Percentiles rank a stretch among this genome's conserved stretches.
Evolutionary conservation across 2,888 invertebrate genomes (phyloP).

Genomic region (Troides aeacus): DNA sequence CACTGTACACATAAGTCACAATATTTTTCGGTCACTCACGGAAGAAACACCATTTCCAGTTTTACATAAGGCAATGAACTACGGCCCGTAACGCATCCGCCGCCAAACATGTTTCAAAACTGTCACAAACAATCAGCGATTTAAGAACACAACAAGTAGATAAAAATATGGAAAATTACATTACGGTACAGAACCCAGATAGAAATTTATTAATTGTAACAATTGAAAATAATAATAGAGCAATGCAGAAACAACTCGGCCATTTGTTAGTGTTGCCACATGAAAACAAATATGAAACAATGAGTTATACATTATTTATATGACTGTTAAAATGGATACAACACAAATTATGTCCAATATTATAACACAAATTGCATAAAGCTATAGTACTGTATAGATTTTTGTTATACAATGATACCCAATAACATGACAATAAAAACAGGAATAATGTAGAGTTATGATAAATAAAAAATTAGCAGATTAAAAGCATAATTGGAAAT

Average conservation of each 20-base stretch:
- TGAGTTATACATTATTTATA: not conserved
- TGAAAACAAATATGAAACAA: not conserved
- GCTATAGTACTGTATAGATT: too few relatives aligned
- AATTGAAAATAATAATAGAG: conserved; percentile 55
- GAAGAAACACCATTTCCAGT: conserved; percentile 79
- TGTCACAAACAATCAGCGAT: conserved; percentile 37
- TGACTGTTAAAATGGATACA: not conserved
- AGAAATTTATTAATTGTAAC: conserved; percentile 41
- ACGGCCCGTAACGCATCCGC: conserved; percentile 69
- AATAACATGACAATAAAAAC: too few relatives aligned
- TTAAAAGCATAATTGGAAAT: too few relatives aligned
- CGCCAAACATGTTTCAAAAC: conserved; percentile 59
- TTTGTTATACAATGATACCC: not conserved
- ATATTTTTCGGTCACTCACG: conserved; percentile 75
- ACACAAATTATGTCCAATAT: not conserved
- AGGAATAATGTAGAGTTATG: too few relatives aligned
- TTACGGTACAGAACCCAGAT: conserved; percentile 29
- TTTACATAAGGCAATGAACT: conserved; percentile 81
- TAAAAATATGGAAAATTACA: conserved; percentile 30
- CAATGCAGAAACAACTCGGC: conserved; percentile 67
- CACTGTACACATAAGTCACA: conserved; percentile 69
- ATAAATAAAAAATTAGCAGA: too few relatives aligned
- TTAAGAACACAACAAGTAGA: conserved; percentile 46
- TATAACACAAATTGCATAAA: too few relatives aligned
- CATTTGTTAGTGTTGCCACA: conserved; percentile 56